These are phyloP conservation scores for Temnothorax unifasciatus DNA, from an alignment of 2,888 invertebrate genomes.

Conservation along the genomic window DNA sequence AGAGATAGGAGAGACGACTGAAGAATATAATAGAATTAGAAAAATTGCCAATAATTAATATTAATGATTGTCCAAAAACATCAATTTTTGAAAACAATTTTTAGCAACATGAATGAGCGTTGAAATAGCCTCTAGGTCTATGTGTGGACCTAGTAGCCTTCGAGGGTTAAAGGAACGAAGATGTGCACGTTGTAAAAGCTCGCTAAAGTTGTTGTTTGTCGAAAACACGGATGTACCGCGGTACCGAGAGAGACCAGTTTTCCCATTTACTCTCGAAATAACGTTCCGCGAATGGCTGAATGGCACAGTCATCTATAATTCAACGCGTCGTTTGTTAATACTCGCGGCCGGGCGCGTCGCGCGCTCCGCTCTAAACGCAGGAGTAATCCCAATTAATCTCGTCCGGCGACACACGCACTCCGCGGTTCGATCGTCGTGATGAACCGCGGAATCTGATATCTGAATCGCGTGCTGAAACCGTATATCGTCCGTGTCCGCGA, in stretches of 20 bases:
- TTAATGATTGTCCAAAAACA: too few species aligned
- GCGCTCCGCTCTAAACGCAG: conserved; percentile 16
- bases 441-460: conserved; percentile 63
- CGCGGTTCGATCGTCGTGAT: conserved; percentile 34
- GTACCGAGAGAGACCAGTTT: too few species aligned
- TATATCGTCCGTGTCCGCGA: conserved; percentile 64
- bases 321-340: conserved; percentile 12
- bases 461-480: conserved; percentile 71
- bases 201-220: background rate
- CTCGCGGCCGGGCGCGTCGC: background rate
- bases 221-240: background rate
- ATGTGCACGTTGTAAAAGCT: background rate
- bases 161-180: background rate
- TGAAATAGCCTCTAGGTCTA: too few species aligned
- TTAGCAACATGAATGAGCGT: too few species aligned
- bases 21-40: too few species aligned
- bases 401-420: conserved; percentile 3
- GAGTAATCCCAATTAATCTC: conserved; percentile 19
- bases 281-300: background rate
- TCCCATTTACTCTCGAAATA: background rate
- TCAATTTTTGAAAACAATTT: too few species aligned
- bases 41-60: too few species aligned
- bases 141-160: too few species aligned
- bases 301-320: conserved; percentile 9
- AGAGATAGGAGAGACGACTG: too few species aligned